Conservation (phyloP, 2,888 invertebrate species). For the Slavum lentiscoides region DNA sequence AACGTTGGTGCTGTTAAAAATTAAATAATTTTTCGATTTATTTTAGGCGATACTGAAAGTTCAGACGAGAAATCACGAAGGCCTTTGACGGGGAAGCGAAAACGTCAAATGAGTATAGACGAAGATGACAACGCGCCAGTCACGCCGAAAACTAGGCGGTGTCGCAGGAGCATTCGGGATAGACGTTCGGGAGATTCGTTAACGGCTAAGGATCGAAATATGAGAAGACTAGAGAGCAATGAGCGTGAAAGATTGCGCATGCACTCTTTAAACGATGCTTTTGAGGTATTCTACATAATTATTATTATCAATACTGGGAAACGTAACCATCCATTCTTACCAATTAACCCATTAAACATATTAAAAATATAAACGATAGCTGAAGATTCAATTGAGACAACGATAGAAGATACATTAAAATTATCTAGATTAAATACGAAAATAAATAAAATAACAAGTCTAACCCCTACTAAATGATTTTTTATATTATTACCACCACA, state of each 20-base stretch:
- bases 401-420: too few relatives aligned
- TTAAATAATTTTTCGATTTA: neutral
- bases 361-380: too few relatives aligned
- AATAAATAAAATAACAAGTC: too few relatives aligned
- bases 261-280: conserved; percentile 90
- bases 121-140: neutral
- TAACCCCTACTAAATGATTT: too few relatives aligned
- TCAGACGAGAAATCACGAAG: conserved; percentile 24
- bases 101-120: conserved; percentile 27
- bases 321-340: too few relatives aligned
- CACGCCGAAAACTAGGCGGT: conserved; percentile 4
- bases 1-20: too few relatives aligned
- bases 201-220: conserved; percentile 82
- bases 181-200: conserved; percentile 59
- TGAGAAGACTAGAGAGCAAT: conserved; percentile 85
- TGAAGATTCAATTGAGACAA: too few relatives aligned
- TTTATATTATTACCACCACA: too few relatives aligned
- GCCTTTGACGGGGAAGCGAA: conserved; percentile 30
- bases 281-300: conserved; percentile 67
- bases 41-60: conserved; percentile 38
- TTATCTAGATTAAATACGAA: too few relatives aligned
- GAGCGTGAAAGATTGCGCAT: conserved; percentile 89
- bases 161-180: conserved; percentile 26
- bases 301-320: neutral
- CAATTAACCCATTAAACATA: too few relatives aligned